Conservation (phyloP, 2,888 invertebrate genomes). For the Tigriopus californicus region DNA sequence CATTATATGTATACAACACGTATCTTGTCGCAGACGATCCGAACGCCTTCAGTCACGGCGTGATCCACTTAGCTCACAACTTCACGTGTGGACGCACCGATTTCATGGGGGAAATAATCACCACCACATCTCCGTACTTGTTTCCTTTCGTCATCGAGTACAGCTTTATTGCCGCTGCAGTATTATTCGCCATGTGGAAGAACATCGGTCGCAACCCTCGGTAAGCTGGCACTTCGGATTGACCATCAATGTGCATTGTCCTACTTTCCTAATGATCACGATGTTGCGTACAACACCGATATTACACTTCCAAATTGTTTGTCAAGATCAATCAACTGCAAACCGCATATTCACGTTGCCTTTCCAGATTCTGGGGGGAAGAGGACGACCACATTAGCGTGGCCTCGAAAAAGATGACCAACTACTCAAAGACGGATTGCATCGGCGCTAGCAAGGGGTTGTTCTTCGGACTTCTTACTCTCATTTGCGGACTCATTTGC, state of each 20-base stretch:
- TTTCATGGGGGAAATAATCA: conserved; percentile 79
- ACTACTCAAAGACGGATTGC: conserved; percentile 48
- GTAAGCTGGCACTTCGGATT: conserved; percentile 28
- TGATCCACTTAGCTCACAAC: conserved; percentile 19
- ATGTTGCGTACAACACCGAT: no score
- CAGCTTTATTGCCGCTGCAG: conserved; percentile 81
- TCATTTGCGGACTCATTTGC: conserved; percentile 77
- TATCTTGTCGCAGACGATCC: no score
- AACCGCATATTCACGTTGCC: no score
- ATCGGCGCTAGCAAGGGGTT: conserved; percentile 73
- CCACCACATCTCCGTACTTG: conserved; percentile 79
- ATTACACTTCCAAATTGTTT: no score
- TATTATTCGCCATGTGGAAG: conserved; percentile 91
- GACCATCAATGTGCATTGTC: no score
- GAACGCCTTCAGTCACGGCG: not conserved
- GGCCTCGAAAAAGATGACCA: conserved; percentile 16
- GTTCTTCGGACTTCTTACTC: conserved; percentile 69
- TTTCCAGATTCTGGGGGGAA: conserved; percentile 10
- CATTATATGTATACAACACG: no score
- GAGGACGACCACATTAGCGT: conserved; percentile 19
- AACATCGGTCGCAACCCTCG: conserved; percentile 74
- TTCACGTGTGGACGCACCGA: conserved; percentile 53
- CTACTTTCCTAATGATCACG: no score
- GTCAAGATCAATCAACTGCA: no score
- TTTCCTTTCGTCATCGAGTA: conserved; percentile 93